Base-by-base conservation (phyloP, 2,888 invertebrate species). In the Sesia apiformis region DNA sequence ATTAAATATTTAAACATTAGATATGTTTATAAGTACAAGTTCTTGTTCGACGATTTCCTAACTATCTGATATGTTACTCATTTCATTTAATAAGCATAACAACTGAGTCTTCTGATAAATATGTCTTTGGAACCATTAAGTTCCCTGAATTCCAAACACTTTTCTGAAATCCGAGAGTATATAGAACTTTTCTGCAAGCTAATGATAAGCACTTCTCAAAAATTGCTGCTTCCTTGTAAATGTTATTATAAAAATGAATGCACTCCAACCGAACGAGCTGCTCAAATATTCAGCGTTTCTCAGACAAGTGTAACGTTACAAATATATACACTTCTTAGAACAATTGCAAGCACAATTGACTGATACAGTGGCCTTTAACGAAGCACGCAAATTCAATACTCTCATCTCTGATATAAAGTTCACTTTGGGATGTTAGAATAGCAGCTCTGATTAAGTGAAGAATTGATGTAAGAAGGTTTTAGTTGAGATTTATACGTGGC, bases 401-500 rank as follows among this genome's bases (percentile, higher is more conserved):
- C 65, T 60, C 57, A 23, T 52, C 55, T 56, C 54, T 46, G 58
- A 53, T 60, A 74, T 78, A 84, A 72, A 70, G 76, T 65, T 63
- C 58, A 72, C 60, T 63, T 61, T 58, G 38, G 52, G 61, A 67
- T 71, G 68, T 67, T 69, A 68, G 68, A 72, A 75, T 74, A 50
- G 38, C 39, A 5, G 50, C 39, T 38, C 23, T 50, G 38, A 75
- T 76, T 77, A 79, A 84, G 80, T 78, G 78, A 76, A 79, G 81
- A 83, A 84, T 84, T 80, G 82, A 49, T 49, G 43, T 64, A 64
- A 23, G 23, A 23, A 23, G 64, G 71, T 68, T 80, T 83, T 79
- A 84, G 82, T 86, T 83, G 78, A 84, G 86, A 85, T 85, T 86
- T 85, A 85, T 84, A 77, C 63, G 75, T 67, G 74, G 70, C 77